Percentiles rank a stretch among this genome's conserved stretches.
Evolutionary conservation across 2,888 invertebrate species (phyloP).

Genomic region (Dicyrtomina minuta): DNA sequence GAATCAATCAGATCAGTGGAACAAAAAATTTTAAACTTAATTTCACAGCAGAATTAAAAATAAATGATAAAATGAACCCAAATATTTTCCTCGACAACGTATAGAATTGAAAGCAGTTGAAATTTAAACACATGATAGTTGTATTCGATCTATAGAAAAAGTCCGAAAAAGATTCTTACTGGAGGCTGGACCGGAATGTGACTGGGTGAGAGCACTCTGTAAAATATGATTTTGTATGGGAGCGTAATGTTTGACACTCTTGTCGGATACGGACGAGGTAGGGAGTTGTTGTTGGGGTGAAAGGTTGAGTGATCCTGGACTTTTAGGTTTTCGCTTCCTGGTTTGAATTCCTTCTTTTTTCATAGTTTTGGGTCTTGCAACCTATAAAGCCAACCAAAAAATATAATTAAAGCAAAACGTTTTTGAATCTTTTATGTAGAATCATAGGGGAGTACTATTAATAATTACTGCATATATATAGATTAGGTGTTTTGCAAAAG

Average conservation of each 20-base stretch:
- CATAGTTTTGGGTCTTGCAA: slow-evolving; percentile 93
- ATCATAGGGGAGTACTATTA: background rate
- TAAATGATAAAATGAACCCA: background rate
- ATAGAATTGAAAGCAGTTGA: background rate
- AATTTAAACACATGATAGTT: background rate
- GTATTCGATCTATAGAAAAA: too few species aligned
- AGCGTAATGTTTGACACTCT: slow-evolving; percentile 27
- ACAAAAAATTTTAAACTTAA: too few species aligned
- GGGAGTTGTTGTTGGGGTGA: slow-evolving; percentile 33
- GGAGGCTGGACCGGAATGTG: slow-evolving; percentile 16
- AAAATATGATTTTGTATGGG: slow-evolving; percentile 36
- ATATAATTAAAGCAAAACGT: background rate
- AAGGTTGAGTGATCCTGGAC: slow-evolving; percentile 55
- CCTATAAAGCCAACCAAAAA: slow-evolving; percentile 61
- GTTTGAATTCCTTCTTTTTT: slow-evolving; percentile 99
- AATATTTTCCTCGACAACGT: background rate
- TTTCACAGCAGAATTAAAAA: background rate
- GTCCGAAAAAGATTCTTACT: slow-evolving; percentile 11
- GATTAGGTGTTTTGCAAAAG: too few species aligned
- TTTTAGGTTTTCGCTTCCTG: slow-evolving; percentile 89
- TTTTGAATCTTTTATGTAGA: too few species aligned
- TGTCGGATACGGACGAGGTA: slow-evolving; percentile 30
- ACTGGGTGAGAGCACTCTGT: slow-evolving; percentile 38
- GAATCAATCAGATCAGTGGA: too few species aligned
- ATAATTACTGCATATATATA: too few species aligned